A percentile compares a stretch with the other conserved stretches of the same genome.
phyloP scores from a whole-genome alignment of 2,888 invertebrate species.

The Mamestra brassicae region DNA sequence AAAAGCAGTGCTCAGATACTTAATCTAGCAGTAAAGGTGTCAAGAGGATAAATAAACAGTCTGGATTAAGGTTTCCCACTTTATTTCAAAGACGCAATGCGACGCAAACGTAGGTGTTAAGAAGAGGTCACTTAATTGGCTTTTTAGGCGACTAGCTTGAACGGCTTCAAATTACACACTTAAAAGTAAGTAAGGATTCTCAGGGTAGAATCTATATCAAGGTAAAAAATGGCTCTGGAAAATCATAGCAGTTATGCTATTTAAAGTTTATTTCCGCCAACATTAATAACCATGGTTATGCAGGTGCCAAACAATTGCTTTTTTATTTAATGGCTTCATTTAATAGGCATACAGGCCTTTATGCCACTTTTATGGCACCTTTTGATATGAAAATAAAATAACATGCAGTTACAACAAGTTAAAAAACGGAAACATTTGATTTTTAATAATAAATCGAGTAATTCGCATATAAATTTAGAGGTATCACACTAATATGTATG shows the following conservation, averaged over 20 bases:
- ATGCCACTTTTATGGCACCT: slow-evolving; percentile 1
- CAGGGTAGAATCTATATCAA: not conserved
- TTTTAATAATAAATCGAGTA: too few species aligned
- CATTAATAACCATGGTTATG: not conserved
- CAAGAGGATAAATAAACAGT: slow-evolving; percentile 18
- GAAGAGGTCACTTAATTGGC: slow-evolving; percentile 40
- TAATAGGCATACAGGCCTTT: slow-evolving; percentile 1
- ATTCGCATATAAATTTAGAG: too few species aligned
- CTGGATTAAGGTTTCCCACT: slow-evolving; percentile 35
- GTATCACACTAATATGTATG: too few species aligned
- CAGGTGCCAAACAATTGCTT: not conserved
- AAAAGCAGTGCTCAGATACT: not conserved
- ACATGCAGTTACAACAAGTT: not conserved
- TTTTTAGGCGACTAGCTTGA: slow-evolving; percentile 36
- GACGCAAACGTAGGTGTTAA: slow-evolving; percentile 30
- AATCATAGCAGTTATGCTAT: not conserved
- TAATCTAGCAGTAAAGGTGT: slow-evolving; percentile 8
- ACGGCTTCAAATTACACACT: slow-evolving; percentile 45
- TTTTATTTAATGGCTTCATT: slow-evolving; percentile 9
- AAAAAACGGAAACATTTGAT: not conserved
- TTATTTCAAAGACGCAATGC: slow-evolving; percentile 35
- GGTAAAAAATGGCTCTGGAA: not conserved
- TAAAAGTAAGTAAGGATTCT: slow-evolving; percentile 20
- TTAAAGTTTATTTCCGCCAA: not conserved
- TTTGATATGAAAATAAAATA: not conserved